These are phyloP conservation scores for Acipenser transmontanus DNA, from an alignment of 2,797 vertebrate species.

Conservation along the genomic window DNA sequence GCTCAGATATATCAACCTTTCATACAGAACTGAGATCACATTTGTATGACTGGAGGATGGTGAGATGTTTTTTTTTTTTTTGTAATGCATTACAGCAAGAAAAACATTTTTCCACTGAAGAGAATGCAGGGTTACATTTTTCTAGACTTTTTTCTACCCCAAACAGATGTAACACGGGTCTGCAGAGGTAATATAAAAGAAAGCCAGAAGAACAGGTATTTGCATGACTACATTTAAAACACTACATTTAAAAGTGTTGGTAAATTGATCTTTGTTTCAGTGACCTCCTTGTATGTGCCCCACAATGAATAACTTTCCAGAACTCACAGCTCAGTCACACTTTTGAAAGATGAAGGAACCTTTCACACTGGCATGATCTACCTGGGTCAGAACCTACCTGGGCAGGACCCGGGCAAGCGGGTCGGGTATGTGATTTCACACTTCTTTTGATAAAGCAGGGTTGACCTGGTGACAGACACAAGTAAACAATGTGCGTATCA, in stretches of 20 bases:
- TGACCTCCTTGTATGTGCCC: not conserved
- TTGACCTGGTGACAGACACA: too few species aligned
- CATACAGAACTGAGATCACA: slow-evolving; percentile 12
- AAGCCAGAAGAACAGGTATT: not conserved
- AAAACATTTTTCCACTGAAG: not conserved
- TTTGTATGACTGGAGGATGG: slow-evolving; percentile 12
- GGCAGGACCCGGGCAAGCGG: too few species aligned
- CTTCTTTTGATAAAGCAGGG: too few species aligned
- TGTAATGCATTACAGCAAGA: slow-evolving; percentile 2
- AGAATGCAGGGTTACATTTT: not conserved
- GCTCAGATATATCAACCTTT: slow-evolving; percentile 13
- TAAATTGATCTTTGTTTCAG: not conserved
- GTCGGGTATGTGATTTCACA: too few species aligned
- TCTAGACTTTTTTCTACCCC: not conserved
- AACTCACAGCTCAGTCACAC: too few species aligned
- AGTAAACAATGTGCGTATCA: too few species aligned
- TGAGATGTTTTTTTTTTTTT: slow-evolving; percentile 5
- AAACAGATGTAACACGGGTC: not conserved
- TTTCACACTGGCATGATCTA: too few species aligned
- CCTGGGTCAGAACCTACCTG: too few species aligned
- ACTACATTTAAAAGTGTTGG: not conserved
- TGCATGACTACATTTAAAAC: not conserved
- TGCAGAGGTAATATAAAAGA: not conserved
- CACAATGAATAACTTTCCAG: too few species aligned
- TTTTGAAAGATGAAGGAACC: too few species aligned